phyloP scores from a whole-genome alignment of 2,888 invertebrate species.

The Drosophila picticornis region DNA sequence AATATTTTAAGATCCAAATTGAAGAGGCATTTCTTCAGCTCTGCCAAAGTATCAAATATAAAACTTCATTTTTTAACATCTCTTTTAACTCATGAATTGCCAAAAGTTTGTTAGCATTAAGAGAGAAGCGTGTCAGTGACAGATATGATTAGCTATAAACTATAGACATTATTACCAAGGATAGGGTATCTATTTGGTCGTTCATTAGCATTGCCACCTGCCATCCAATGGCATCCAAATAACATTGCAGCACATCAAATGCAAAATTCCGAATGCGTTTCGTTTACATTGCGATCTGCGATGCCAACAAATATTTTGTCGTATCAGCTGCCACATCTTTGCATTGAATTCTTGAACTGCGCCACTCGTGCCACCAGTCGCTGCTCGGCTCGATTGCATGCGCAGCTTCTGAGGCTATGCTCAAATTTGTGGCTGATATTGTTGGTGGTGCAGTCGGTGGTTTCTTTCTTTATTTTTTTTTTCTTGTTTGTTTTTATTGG shows the following conservation, averaged over 20 bases:
- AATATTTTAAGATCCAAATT: not conserved
- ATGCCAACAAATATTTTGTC: slow-evolving; percentile 27
- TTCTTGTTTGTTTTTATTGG: slow-evolving; percentile 12
- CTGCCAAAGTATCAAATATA: not conserved
- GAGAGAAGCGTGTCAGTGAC: not conserved
- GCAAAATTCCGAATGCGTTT: slow-evolving; percentile 29
- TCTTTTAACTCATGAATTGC: not conserved
- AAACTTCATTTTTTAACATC: not conserved
- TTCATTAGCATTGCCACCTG: not conserved
- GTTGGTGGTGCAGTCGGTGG: slow-evolving; percentile 8
- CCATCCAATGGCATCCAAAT: not conserved
- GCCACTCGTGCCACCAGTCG: slow-evolving; percentile 32
- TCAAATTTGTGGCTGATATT: slow-evolving; percentile 30
- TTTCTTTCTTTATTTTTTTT: not conserved
- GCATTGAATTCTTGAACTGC: slow-evolving; percentile 31
- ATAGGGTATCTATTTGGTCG: not conserved
- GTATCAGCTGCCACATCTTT: slow-evolving; percentile 30
- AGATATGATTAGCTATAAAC: not conserved
- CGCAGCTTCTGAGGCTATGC: slow-evolving; percentile 14
- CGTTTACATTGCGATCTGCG: slow-evolving; percentile 2
- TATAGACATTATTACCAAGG: not conserved
- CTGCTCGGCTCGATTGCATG: slow-evolving; percentile 36
- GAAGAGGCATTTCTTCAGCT: not conserved
- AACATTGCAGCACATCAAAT: slow-evolving; percentile 27
- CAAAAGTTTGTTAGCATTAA: not conserved